Evolutionary conservation across 2,797 vertebrate genomes (phyloP).

Genomic region (Cercopithecus neglectus): DNA sequence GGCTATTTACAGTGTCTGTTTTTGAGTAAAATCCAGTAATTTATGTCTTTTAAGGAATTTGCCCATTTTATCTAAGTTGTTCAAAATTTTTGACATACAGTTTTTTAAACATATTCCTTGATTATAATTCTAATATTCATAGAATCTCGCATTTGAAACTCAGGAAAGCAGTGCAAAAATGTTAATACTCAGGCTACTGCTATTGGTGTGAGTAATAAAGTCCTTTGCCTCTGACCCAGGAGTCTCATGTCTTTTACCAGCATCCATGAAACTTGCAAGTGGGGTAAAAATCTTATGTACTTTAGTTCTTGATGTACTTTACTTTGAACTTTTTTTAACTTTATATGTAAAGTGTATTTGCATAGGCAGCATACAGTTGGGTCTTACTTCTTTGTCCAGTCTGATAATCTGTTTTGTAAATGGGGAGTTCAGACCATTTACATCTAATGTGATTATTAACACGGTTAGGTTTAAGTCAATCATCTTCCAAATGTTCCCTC

Average conservation of each 20-base stretch:
- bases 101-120: neutral
- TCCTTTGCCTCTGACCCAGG: neutral
- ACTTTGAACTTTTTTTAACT: neutral
- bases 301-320: neutral
- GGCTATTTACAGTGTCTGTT: neutral
- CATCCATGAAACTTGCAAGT: neutral
- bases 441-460: neutral
- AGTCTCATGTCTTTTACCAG: neutral
- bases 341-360: neutral
- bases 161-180: neutral
- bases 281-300: neutral
- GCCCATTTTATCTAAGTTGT: neutral
- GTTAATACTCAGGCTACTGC: neutral
- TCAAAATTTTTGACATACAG: neutral
- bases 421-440: neutral
- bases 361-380: neutral
- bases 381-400: neutral
- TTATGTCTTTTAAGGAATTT: neutral
- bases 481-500: neutral
- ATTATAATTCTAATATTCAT: neutral
- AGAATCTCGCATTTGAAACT: neutral
- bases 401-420: neutral
- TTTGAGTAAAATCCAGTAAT: neutral
- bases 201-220: neutral
- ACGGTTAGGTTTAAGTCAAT: neutral